Percentiles rank a stretch among this genome's conserved stretches.
Evolutionary conservation across 2,797 vertebrate species (phyloP).

Genomic region (Oreonectes daqikongensis): DNA sequence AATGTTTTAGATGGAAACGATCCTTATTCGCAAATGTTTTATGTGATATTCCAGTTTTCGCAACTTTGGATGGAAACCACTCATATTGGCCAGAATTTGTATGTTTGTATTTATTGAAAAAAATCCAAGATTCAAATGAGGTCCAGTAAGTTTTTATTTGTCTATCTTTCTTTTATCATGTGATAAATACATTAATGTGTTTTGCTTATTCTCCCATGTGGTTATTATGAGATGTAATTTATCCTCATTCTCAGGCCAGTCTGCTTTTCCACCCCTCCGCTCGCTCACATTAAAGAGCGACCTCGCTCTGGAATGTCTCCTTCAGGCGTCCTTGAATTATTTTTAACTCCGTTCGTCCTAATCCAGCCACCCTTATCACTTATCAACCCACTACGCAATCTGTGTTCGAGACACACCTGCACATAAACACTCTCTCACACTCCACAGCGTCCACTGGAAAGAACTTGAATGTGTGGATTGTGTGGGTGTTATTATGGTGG

Average conservation of each 20-base stretch:
- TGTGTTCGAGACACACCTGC: slow-evolving; percentile 27
- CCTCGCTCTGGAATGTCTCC: slow-evolving; percentile 66
- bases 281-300: slow-evolving; percentile 55
- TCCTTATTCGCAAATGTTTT: too few relatives aligned
- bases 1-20: too few relatives aligned
- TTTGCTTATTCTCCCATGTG: not conserved
- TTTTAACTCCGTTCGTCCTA: slow-evolving; percentile 68
- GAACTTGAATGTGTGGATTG: slow-evolving; percentile 59
- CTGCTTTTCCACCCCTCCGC: slow-evolving; percentile 17
- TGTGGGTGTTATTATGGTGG: slow-evolving; percentile 40
- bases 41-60: too few relatives aligned
- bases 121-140: too few relatives aligned
- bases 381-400: slow-evolving; percentile 43
- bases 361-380: slow-evolving; percentile 63
- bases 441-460: slow-evolving; percentile 43
- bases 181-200: slow-evolving; percentile 34
- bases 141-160: too few relatives aligned
- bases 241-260: slow-evolving; percentile 16
- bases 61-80: too few relatives aligned
- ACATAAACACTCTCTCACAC: slow-evolving; percentile 40
- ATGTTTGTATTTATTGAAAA: not conserved
- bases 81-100: too few relatives aligned
- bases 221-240: slow-evolving; percentile 47
- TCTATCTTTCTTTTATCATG: slow-evolving; percentile 46
- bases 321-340: slow-evolving; percentile 71